Evolutionary conservation across 2,888 invertebrate species (phyloP), one percentile per base, ranked within the genome.

Genomic region (Rhagium mordax): DNA sequence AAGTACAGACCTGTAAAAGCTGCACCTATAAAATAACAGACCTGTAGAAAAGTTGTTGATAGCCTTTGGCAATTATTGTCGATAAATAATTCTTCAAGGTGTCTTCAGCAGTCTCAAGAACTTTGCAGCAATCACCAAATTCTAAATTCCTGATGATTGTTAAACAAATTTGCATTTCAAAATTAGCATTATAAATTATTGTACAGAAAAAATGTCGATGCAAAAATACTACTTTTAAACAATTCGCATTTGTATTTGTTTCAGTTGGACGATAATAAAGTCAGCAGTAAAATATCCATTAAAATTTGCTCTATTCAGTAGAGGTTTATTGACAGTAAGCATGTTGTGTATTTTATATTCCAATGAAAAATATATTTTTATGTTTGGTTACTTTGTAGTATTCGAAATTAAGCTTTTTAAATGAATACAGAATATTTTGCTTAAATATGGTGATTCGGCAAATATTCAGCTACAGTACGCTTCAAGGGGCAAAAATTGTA

Each of bases 181-280:
- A 59, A 59, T 33, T 33, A 18, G 15, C 18, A 59, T 15, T 59
- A 59, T 33, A 59, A 59, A 47, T 57, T 41, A 18, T 15, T 24
- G 6, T 8, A n/a, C 10, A 55, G 7, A n/a, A 51, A 51, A 51
- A 18, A 24, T 57, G 57, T 16, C 41, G 59, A 60, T 24, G 16
- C 49, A 60, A 27, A 29, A 49, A 15, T 33, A 29, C 15, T 16
- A 59, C 8, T 20, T 18, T 27, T 41, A 20, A 33, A 53, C 21
- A 16, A 66, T 47, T 47, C 57, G 21, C 67, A 47, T 55, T 47
- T 53, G 60, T 27, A 49, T 60, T n/a, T 57, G 47, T 68, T 68
- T 10, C 53, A 49, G 51, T 49, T n/a, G 60, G 1, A 49, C 33
- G 53, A 4, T 49, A 60, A 68, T 68, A 16, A 68, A 48, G 27